Evolutionary conservation across 2,888 invertebrate species (phyloP), one percentile per base, ranked within the genome.

Genomic region (Acrobasis repandana): DNA sequence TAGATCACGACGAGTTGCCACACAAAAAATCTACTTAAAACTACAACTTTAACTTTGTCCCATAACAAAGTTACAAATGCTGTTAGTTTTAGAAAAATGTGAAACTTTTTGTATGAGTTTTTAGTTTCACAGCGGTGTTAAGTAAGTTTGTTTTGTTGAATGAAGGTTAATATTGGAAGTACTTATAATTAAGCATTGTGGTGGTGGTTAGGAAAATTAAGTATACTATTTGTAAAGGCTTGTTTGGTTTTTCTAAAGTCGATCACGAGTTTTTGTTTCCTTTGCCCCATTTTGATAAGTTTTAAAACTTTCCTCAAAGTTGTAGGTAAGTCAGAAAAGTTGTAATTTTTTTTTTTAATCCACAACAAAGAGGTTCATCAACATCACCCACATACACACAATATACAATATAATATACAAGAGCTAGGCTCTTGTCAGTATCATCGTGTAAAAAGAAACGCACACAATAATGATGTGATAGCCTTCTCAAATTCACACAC

Each of bases 211-310:
- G 56, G n/a, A 43, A 5, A 9, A 14, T 56, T 43, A 6, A 56
- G 20, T 1, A n/a, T n/a, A 14, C 8, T 38, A 43, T 28, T 50
- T 33, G 6, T 20, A 4, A 9, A 28, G 14, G 33, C 2, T n/a
- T 43, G 43, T 56, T 43, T 56, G 56, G 14, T 56, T 43, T 56
- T 38, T 56, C 9, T 18, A 38, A 56, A 38, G 34, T 34, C 56
- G 56, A 56, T 56, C 56, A 56, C 56, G 56, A 56, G 20, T 20
- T 20, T 38, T n/a, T 2, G 8, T 28, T 18, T 49, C 20, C 1
- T 20, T 49, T 49, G 20, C 2, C 20, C 4, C 20, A 20, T 20
- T 20, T 4, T 20, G 20, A 20, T 20, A 20, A 20, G 4, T 20
- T 28, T 2, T 28, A 28, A 6, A 2, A 2, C 28, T 20, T 20